Evolutionary conservation across 2,888 invertebrate genomes (phyloP), one percentile per base, ranked within the genome.

Genomic region (Spisula solida): DNA sequence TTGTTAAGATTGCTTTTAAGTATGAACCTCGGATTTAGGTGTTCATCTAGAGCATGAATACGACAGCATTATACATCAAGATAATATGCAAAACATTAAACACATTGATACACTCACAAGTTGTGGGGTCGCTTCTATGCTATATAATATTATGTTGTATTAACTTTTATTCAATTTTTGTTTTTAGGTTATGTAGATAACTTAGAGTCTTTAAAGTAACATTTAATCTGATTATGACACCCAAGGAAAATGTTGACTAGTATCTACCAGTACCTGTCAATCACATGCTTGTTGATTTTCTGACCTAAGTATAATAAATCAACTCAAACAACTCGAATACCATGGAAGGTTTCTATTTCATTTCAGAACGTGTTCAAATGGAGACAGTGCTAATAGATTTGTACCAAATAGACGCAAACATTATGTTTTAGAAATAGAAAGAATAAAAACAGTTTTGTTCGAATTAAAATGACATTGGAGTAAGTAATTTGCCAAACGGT

Each of bases 361-460:
- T 20, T 84, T 85, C 29, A 20, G 66, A 83, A 79, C 20, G 82
- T 78, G 86, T 84, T 87, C 85, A 90, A 85, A 31, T 80, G 86
- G 86, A 86, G 88, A 88, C 90, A 86, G 82, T 70, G 60, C 41
- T 90, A 90, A 90, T 90, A 90, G 86, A 88, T 86, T 90, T 82
- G 90, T 88, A 90, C 90, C 78, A 81, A 55, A 85, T 66, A 55
- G 60, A 25, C 60, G n/a, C 8, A 66, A 66, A 25, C 8, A 75
- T 14, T 31, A 31, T 18, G 31, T 31, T 14, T n/a, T 31, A 70
- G 31, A 31, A 16, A 70, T 31, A 31, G 70, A 29, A 31, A 31
- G 2, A 70, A 70, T n/a, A 12, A 70, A n/a, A 70, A 31, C 20
- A 25, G 20, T 2, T 14, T n/a, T 51, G 18, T 47, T 18, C 47